Evolutionary conservation across 2,113 vertebrate species (phyloP).

Genomic region (Diphyllodes magnificus): DNA sequence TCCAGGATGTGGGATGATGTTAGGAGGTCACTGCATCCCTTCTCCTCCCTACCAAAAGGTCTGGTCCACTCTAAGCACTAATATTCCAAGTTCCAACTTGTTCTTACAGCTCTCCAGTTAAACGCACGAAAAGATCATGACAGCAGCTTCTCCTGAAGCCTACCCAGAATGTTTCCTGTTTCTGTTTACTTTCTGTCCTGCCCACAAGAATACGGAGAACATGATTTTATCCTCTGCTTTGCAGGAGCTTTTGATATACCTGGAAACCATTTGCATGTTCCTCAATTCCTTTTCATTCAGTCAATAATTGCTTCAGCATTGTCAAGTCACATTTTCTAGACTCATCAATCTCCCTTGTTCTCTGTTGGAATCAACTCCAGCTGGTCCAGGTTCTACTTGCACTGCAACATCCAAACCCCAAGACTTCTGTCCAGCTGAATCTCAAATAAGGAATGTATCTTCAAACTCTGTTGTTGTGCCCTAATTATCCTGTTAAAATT

Average conservation of each 20-base stretch:
- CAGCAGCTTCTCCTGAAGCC: neutral
- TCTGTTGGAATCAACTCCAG: neutral
- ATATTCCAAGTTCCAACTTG: neutral
- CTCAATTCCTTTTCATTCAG: neutral
- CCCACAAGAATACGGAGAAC: neutral
- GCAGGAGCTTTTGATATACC: neutral
- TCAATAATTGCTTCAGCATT: neutral
- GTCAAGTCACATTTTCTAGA: neutral
- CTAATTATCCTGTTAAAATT: neutral
- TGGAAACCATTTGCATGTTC: neutral
- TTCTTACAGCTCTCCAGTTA: neutral
- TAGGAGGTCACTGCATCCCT: neutral
- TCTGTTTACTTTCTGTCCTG: neutral
- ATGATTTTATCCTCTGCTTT: neutral
- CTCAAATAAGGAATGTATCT: neutral
- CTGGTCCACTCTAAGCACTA: accelerated
- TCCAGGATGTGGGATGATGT: too few relatives aligned
- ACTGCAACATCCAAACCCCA: neutral
- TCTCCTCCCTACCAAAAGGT: neutral
- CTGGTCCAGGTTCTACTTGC: neutral
- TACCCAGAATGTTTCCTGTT: neutral
- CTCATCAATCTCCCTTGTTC: neutral
- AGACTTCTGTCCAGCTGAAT: neutral
- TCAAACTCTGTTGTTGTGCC: neutral
- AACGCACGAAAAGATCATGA: neutral